Conservation (phyloP, 2,888 invertebrate genomes). For the Trichogramma evanescens region DNA sequence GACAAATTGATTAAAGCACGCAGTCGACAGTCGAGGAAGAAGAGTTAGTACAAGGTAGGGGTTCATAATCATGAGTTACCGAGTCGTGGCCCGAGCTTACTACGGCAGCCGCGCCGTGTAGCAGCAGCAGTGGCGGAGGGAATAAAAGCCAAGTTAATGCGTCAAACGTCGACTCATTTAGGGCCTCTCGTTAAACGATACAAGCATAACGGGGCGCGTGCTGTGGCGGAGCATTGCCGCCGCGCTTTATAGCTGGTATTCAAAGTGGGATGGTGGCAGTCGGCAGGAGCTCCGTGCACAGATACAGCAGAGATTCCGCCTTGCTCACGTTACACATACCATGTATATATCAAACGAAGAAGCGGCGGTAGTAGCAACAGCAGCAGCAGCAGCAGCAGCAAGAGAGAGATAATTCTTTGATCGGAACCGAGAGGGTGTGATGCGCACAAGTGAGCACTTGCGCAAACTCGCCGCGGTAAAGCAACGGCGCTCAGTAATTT, state of each 20-base stretch:
- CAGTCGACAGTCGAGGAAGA: too few species aligned
- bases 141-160: constrained; percentile 30
- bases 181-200: constrained; percentile 8
- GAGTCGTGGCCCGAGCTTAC: not conserved
- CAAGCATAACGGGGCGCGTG: not conserved
- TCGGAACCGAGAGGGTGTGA: constrained; percentile 37
- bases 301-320: too few species aligned
- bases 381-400: constrained; percentile 16
- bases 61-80: too few species aligned
- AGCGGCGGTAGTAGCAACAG: not conserved
- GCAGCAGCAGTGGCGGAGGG: constrained; percentile 1
- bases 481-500: too few species aligned
- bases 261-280: too few species aligned
- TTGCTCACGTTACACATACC: too few species aligned
- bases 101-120: not conserved
- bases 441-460: constrained; percentile 14
- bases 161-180: constrained; percentile 20
- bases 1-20: too few species aligned
- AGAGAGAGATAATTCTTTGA: constrained; percentile 42
- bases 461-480: not conserved
- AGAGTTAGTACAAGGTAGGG: too few species aligned
- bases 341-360: too few species aligned
- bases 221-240: too few species aligned
- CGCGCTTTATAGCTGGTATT: too few species aligned
- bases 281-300: too few species aligned